Conservation (phyloP, 1,140 invertebrate species). For the Scaptodrosophila lebanonensis region DNA sequence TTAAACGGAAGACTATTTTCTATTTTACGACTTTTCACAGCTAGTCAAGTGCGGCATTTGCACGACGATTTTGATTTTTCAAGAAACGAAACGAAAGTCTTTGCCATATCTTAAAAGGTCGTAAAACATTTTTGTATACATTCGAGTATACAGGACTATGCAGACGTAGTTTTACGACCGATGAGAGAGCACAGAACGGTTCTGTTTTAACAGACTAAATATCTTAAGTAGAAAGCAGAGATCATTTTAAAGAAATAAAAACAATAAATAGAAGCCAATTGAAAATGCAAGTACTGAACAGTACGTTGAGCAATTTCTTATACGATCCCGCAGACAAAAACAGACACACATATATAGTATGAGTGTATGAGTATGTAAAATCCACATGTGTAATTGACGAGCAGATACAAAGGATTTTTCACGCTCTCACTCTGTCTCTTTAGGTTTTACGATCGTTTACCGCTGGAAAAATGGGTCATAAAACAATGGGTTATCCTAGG, state of each 20-base stretch:
- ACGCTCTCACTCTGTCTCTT: slow-evolving; percentile 48
- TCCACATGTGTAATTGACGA: slow-evolving; percentile 38
- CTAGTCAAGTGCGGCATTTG: slow-evolving; percentile 60
- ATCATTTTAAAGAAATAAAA: slow-evolving; percentile 73
- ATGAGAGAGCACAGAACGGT: background rate
- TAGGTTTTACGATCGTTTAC: slow-evolving; percentile 67
- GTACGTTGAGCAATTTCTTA: no score
- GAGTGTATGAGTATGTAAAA: no score
- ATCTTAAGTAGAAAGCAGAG: slow-evolving; percentile 67
- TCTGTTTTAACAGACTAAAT: background rate
- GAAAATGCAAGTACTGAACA: slow-evolving; percentile 41
- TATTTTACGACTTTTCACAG: slow-evolving; percentile 60
- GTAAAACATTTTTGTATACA: slow-evolving; percentile 70
- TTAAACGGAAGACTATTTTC: slow-evolving; percentile 43
- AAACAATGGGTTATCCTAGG: slow-evolving; percentile 70
- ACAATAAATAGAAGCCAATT: slow-evolving; percentile 59
- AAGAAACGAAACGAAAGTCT: slow-evolving; percentile 46
- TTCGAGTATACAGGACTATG: slow-evolving; percentile 59
- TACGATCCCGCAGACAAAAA: background rate
- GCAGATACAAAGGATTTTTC: slow-evolving; percentile 66
- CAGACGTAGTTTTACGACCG: slow-evolving; percentile 52
- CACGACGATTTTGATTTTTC: slow-evolving; percentile 10
- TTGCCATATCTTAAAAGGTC: slow-evolving; percentile 57
- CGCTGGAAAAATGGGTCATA: slow-evolving; percentile 67
- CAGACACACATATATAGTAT: slow-evolving; percentile 33